phyloP scores from a whole-genome alignment of 2,888 invertebrate genomes.

The Oithona nana region DNA sequence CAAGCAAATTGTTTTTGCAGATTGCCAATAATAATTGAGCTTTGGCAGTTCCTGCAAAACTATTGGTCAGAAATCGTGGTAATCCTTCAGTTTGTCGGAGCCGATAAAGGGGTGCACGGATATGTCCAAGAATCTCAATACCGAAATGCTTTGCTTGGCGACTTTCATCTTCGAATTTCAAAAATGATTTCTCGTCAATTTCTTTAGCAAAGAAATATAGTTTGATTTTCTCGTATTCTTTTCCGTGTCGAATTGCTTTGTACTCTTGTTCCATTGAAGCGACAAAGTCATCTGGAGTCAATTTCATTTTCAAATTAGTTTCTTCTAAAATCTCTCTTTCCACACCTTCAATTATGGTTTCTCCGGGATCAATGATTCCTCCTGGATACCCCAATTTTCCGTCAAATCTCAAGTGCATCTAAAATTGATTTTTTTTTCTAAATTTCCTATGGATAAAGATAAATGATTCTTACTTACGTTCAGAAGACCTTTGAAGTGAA shows the following conservation, averaged over 20 bases:
- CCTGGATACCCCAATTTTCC: neutral
- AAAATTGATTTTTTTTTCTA: no score
- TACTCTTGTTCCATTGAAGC: neutral
- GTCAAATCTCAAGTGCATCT: neutral
- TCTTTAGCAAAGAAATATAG: neutral
- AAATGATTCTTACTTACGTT: no score
- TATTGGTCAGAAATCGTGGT: neutral
- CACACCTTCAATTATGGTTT: neutral
- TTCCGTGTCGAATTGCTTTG: neutral
- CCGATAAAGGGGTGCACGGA: neutral
- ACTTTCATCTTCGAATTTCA: neutral
- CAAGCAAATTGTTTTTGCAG: neutral
- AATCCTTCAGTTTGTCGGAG: neutral
- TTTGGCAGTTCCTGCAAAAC: neutral
- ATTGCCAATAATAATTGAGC: neutral
- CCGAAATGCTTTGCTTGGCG: neutral
- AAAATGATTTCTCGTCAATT: neutral
- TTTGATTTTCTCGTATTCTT: neutral
- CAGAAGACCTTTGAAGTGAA: no score
- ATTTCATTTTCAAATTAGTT: neutral
- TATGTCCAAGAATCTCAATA: neutral
- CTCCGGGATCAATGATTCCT: neutral
- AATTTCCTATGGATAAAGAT: no score
- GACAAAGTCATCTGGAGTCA: neutral
- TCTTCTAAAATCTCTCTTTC: neutral